A percentile compares a stretch with the other conserved stretches of the same genome.
These are phyloP conservation scores for Lydus trimaculatus DNA, from an alignment of 2,888 invertebrate genomes.

Conservation along the genomic window DNA sequence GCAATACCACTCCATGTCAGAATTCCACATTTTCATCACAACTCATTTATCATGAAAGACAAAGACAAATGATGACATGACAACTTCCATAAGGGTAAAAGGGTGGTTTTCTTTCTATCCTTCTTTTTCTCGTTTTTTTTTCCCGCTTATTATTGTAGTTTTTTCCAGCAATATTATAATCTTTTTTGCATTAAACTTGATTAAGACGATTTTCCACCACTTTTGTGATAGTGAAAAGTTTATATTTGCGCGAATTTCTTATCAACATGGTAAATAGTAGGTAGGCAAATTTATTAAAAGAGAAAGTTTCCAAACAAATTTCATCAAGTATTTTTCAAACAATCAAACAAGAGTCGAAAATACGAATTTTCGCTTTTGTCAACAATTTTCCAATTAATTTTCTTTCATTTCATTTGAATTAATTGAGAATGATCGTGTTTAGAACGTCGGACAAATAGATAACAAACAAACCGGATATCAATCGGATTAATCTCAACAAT, in stretches of 20 bases:
- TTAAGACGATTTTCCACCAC: not conserved
- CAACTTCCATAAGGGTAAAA: not conserved
- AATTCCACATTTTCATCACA: not conserved
- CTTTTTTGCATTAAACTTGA: not conserved
- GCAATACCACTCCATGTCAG: not conserved
- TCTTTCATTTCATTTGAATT: not conserved
- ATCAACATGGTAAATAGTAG: no score
- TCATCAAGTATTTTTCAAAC: not conserved
- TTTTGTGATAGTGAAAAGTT: not conserved
- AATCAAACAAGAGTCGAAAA: not conserved
- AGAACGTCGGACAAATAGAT: no score
- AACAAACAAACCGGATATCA: constrained; percentile 5
- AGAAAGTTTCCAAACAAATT: not conserved
- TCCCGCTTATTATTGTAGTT: no score
- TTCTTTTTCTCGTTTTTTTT: not conserved
- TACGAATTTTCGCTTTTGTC: not conserved
- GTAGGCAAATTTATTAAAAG: not conserved
- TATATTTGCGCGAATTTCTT: no score
- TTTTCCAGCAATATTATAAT: not conserved
- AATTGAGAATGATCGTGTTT: no score
- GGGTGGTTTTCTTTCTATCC: not conserved
- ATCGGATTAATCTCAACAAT: not conserved
- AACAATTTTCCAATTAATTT: constrained; percentile 1
- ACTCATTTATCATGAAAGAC: constrained; percentile 1
- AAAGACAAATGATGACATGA: not conserved